A percentile compares a stretch with the other conserved stretches of the same genome.
phyloP scores from a whole-genome alignment of 2,888 invertebrate species.

The Eulithis prunata region DNA sequence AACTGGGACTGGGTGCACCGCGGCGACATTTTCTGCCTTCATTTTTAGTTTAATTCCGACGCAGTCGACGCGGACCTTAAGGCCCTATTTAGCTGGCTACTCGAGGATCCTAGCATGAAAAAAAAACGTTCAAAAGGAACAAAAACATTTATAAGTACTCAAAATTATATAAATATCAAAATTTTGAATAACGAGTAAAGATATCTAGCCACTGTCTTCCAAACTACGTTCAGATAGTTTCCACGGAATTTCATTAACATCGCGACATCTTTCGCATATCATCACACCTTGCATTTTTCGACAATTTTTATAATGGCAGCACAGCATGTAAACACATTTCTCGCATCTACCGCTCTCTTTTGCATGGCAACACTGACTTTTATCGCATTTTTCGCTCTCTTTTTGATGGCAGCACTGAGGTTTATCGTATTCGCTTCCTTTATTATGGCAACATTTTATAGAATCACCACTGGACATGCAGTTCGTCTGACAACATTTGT shows the following conservation, averaged over 20 bases:
- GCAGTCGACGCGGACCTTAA: too few relatives aligned
- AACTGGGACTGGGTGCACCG: too few relatives aligned
- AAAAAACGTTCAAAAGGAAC: neutral
- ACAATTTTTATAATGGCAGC: slow-evolving; percentile 56
- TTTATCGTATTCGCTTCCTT: slow-evolving; percentile 28
- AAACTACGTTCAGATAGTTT: slow-evolving; percentile 24
- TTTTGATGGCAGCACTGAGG: slow-evolving; percentile 48
- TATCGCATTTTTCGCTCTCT: slow-evolving; percentile 42
- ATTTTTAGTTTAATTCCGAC: too few relatives aligned
- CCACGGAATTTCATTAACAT: slow-evolving; percentile 36
- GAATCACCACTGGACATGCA: slow-evolving; percentile 69
- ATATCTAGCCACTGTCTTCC: slow-evolving; percentile 43
- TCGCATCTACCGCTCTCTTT: slow-evolving; percentile 46
- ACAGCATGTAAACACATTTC: slow-evolving; percentile 56
- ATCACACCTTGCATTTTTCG: slow-evolving; percentile 39
- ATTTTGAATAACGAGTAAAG: slow-evolving; percentile 22
- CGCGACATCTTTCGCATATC: slow-evolving; percentile 52
- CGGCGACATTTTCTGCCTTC: too few relatives aligned
- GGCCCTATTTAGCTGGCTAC: too few relatives aligned
- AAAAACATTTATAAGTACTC: slow-evolving; percentile 1
- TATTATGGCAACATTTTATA: slow-evolving; percentile 22
- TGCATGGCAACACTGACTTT: slow-evolving; percentile 48
- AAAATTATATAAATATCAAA: slow-evolving; percentile 17
- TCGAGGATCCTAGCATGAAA: too few relatives aligned
- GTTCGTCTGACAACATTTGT: slow-evolving; percentile 56